A percentile compares a stretch with the other conserved stretches of the same genome.
Conservation (phyloP, 2,888 invertebrate species). For the Microctonus brassicae region DNA sequence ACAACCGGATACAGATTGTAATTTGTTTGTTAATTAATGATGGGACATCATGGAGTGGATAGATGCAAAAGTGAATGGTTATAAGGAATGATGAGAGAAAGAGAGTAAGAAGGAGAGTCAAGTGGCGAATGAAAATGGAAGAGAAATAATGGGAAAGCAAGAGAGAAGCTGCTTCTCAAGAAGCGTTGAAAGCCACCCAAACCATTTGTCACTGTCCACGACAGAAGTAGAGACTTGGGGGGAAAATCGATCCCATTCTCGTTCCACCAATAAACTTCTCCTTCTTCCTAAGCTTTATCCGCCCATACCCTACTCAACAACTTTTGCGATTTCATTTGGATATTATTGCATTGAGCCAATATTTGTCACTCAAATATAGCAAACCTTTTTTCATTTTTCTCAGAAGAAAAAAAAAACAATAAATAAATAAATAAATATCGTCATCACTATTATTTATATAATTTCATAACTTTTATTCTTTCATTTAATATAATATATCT, state of each 20-base stretch:
- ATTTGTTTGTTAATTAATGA: constrained; percentile 64
- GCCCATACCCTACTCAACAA: constrained; percentile 22
- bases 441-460: too few species aligned
- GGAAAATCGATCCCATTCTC: constrained; percentile 64
- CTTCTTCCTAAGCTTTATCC: constrained; percentile 40
- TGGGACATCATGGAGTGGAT: constrained; percentile 9
- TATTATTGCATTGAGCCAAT: background rate
- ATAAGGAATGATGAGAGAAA: constrained; percentile 31
- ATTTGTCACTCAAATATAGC: background rate
- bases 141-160: constrained; percentile 37
- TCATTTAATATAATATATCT: background rate
- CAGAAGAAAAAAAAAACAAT: background rate
- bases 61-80: background rate
- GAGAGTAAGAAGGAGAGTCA: background rate
- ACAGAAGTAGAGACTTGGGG: constrained; percentile 62
- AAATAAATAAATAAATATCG: background rate
- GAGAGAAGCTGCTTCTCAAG: constrained; percentile 46
- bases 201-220: constrained; percentile 67
- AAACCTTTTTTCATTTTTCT: too few species aligned
- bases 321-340: background rate
- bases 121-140: background rate
- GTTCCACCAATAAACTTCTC: constrained; percentile 48
- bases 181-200: constrained; percentile 33
- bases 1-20: constrained; percentile 47
- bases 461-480: background rate